phyloP scores from a whole-genome alignment of 1,140 invertebrate genomes.

The Saccostrea glomerata region DNA sequence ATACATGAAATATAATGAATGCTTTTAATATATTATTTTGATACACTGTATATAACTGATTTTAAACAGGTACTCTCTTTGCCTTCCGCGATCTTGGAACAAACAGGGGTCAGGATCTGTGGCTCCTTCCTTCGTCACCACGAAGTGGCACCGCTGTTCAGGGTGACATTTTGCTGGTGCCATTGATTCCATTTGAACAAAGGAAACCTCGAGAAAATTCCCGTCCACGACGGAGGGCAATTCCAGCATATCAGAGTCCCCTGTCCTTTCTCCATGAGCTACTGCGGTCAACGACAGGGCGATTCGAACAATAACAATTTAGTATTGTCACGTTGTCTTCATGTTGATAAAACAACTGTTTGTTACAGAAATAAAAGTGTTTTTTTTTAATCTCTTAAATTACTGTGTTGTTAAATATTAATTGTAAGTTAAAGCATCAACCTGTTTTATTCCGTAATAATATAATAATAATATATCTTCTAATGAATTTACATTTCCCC shows the following conservation, averaged over 20 bases:
- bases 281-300: background rate
- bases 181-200: background rate
- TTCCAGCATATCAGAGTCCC: background rate
- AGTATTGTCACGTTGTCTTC: no score
- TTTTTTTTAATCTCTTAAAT: no score
- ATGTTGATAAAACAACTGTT: no score
- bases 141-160: background rate
- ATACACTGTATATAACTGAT: background rate
- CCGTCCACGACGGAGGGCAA: background rate
- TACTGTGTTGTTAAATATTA: background rate
- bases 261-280: background rate
- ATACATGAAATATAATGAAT: no score
- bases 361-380: no score
- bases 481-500: background rate
- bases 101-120: background rate
- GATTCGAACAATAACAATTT: background rate
- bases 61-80: background rate
- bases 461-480: background rate
- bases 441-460: background rate
- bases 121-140: background rate
- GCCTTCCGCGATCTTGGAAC: background rate
- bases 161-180: background rate
- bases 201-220: background rate
- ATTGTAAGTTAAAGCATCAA: background rate
- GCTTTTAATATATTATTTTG: no score